A percentile compares a stretch with the other conserved stretches of the same genome.
Evolutionary conservation across 1,140 invertebrate species (phyloP).

Genomic region (Paraescarpia echinospica): DNA sequence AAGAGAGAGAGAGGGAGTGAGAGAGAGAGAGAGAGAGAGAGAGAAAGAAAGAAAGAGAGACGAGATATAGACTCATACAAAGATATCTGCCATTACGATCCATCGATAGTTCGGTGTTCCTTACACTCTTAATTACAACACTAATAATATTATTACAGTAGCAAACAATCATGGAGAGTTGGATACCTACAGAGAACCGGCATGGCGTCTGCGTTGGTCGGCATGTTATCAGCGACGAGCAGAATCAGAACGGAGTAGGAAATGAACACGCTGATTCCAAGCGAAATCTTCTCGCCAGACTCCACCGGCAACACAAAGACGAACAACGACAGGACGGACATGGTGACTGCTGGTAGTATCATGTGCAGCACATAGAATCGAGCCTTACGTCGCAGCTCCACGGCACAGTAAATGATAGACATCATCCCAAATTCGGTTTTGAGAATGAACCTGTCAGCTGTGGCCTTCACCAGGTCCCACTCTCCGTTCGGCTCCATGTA

Average conservation of each 20-base stretch:
- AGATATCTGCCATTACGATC: too few relatives aligned
- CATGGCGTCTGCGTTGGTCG: not conserved
- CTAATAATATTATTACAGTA: too few relatives aligned
- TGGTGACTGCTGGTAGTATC: not conserved
- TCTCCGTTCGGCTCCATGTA: not conserved
- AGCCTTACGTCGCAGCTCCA: not conserved
- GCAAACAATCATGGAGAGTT: not conserved
- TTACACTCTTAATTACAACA: too few relatives aligned
- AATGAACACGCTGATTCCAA: constrained; percentile 17
- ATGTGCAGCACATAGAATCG: not conserved
- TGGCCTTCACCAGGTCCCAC: not conserved
- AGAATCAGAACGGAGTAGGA: constrained; percentile 13
- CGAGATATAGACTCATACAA: too few relatives aligned
- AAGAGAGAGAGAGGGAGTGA: too few relatives aligned
- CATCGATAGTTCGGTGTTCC: too few relatives aligned
- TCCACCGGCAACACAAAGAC: constrained; percentile 19
- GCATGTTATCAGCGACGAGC: constrained; percentile 14
- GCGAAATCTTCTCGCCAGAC: constrained; percentile 23
- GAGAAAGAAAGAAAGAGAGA: too few relatives aligned
- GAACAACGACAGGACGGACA: constrained; percentile 7
- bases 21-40: too few relatives aligned
- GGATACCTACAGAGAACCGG: not conserved
- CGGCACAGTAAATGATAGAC: not conserved
- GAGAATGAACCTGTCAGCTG: not conserved
- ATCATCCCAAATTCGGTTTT: not conserved